Evolutionary conservation across 2,888 invertebrate genomes (phyloP).

Genomic region (Aspidiotus rigidus): DNA sequence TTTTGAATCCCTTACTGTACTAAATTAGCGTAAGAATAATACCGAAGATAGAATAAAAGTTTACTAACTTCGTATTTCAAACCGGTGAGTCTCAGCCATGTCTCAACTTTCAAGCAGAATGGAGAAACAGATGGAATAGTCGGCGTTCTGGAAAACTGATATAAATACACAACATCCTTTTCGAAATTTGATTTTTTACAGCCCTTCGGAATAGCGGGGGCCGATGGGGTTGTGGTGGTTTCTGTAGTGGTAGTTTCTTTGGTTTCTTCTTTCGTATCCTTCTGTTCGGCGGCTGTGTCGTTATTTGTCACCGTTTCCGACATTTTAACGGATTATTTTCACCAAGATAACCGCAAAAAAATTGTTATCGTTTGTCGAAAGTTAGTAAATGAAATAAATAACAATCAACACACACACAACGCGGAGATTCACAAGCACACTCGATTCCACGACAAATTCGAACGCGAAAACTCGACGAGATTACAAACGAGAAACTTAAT

Average conservation of each 20-base stretch:
- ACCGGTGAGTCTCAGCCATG: slow-evolving; percentile 83
- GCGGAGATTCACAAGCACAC: neutral
- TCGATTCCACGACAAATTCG: neutral
- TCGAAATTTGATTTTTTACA: slow-evolving; percentile 83
- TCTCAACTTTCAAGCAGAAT: slow-evolving; percentile 90
- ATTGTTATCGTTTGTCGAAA: neutral
- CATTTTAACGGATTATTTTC: slow-evolving; percentile 5
- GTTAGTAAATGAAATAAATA: neutral
- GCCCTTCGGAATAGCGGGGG: slow-evolving; percentile 38
- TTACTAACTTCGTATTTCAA: slow-evolving; percentile 84
- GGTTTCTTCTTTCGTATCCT: slow-evolving; percentile 20
- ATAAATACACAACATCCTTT: slow-evolving; percentile 86
- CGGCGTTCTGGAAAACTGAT: slow-evolving; percentile 86
- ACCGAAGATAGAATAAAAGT: too few species aligned
- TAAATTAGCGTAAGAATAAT: too few species aligned
- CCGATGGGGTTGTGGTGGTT: slow-evolving; percentile 37
- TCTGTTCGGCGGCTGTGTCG: slow-evolving; percentile 1
- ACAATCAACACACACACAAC: neutral
- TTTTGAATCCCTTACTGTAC: too few species aligned
- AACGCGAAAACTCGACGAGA: neutral
- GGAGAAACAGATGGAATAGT: slow-evolving; percentile 82
- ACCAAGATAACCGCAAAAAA: neutral
- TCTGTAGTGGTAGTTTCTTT: slow-evolving; percentile 37
- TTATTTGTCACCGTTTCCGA: slow-evolving; percentile 11
- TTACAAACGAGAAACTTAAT: neutral